phyloP scores from a whole-genome alignment of 2,888 invertebrate species.

The Drosophila nigricruria region DNA sequence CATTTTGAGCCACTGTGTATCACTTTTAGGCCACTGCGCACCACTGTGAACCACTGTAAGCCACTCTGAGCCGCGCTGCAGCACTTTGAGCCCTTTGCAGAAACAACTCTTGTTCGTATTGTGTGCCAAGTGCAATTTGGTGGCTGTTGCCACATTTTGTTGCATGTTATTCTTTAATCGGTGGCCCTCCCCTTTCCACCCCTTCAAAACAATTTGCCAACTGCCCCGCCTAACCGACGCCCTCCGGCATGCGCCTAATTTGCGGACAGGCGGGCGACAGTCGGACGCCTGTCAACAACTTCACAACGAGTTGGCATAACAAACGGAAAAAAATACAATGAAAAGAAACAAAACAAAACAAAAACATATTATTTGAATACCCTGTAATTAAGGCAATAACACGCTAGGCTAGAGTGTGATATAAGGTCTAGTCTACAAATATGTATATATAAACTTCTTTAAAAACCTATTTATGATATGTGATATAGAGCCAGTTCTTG shows the following conservation, averaged over 20 bases:
- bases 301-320: not conserved
- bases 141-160: constrained; percentile 10
- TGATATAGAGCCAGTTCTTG: no score
- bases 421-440: not conserved
- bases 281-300: constrained; percentile 22
- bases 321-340: not conserved
- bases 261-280: constrained; percentile 43
- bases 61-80: no score
- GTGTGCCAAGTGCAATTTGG: constrained; percentile 35
- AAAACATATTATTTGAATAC: constrained; percentile 2
- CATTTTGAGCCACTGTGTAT: not conserved
- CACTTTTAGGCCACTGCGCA: not conserved
- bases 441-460: not conserved
- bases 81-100: not conserved
- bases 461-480: not conserved
- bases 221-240: constrained; percentile 14
- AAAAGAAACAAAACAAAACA: not conserved
- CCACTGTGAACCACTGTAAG: not conserved
- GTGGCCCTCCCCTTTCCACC: not conserved
- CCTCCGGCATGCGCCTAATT: constrained; percentile 50
- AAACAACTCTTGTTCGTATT: not conserved
- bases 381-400: constrained; percentile 7
- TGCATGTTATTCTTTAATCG: constrained; percentile 29
- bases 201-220: constrained; percentile 30
- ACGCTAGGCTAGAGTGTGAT: not conserved